phyloP scores from a whole-genome alignment of 92 coral and sea anemone species.

The Phymanthus crucifer region DNA sequence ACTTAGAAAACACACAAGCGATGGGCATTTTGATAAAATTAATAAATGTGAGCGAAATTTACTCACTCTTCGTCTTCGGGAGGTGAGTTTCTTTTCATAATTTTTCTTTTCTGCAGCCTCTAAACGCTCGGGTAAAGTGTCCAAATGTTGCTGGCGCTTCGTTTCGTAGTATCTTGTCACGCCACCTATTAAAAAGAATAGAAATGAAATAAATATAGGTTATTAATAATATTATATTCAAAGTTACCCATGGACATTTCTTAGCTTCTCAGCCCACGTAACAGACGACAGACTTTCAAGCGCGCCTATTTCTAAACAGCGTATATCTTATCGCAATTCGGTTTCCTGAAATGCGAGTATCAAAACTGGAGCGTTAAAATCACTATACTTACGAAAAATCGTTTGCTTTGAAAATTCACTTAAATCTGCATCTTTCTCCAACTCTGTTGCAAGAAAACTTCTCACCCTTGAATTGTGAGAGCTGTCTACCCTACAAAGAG shows the following conservation, averaged over 20 bases:
- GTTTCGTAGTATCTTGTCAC: constrained; percentile 9
- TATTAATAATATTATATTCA: no score
- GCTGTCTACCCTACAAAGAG: constrained; percentile 1
- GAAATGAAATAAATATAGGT: background rate
- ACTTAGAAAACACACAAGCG: background rate
- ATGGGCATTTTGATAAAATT: background rate
- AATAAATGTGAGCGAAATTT: background rate
- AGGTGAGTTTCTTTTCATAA: background rate
- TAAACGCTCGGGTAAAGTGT: constrained; percentile 4
- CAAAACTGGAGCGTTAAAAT: background rate
- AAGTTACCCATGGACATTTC: no score
- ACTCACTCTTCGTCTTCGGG: constrained; percentile 7
- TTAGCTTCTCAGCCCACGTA: no score
- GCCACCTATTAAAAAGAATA: background rate
- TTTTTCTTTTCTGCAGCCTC: constrained; percentile 8
- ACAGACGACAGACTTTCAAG: no score
- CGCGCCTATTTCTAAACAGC: no score
- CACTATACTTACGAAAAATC: background rate
- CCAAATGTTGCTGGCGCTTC: constrained; percentile 4
- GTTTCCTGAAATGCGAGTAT: background rate
- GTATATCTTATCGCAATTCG: no score
- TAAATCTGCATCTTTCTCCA: background rate
- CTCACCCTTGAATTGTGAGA: background rate
- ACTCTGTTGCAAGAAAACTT: constrained; percentile 1
- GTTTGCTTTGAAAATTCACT: background rate